phyloP scores from a whole-genome alignment of 1,140 invertebrate species.

The Acromyrmex charruanus region DNA sequence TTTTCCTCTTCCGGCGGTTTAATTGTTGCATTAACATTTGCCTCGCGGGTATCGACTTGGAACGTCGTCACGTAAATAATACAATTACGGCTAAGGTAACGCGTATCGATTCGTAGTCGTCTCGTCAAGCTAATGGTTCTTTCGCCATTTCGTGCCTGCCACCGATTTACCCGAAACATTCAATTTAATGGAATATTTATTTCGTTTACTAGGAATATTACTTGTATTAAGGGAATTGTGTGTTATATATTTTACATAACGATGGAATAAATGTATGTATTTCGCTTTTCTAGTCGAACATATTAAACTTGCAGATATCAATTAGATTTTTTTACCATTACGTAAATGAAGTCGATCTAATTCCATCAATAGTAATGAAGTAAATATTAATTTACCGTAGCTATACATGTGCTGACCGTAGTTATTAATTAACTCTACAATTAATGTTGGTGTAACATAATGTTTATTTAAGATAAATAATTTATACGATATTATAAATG shows the following conservation, averaged over 20 bases:
- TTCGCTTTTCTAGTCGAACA: neutral
- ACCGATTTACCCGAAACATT: neutral
- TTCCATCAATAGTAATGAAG: slow-evolving; percentile 24
- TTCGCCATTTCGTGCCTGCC: neutral
- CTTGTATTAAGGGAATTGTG: neutral
- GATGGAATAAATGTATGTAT: neutral
- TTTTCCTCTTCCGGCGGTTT: slow-evolving; percentile 73
- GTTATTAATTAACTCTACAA: slow-evolving; percentile 35
- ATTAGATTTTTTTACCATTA: slow-evolving; percentile 6
- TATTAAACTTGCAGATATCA: slow-evolving; percentile 16
- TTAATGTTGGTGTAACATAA: slow-evolving; percentile 30
- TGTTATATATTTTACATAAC: neutral
- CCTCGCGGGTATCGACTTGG: slow-evolving; percentile 79
- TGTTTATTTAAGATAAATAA: slow-evolving; percentile 36
- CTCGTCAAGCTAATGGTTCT: slow-evolving; percentile 10
- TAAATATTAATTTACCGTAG: slow-evolving; percentile 38
- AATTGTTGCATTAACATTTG: slow-evolving; percentile 83
- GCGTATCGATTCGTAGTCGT: slow-evolving; percentile 48
- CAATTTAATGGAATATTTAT: neutral
- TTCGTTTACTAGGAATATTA: slow-evolving; percentile 3
- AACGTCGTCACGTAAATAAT: slow-evolving; percentile 59
- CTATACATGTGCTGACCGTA: neutral
- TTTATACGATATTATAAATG: slow-evolving; percentile 19
- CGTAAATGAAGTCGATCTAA: neutral
- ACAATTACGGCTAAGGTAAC: slow-evolving; percentile 70